A percentile compares a stretch with the other conserved stretches of the same genome.
Conservation (phyloP, 2,888 invertebrate genomes). For the Aspidiotus rigidus region DNA sequence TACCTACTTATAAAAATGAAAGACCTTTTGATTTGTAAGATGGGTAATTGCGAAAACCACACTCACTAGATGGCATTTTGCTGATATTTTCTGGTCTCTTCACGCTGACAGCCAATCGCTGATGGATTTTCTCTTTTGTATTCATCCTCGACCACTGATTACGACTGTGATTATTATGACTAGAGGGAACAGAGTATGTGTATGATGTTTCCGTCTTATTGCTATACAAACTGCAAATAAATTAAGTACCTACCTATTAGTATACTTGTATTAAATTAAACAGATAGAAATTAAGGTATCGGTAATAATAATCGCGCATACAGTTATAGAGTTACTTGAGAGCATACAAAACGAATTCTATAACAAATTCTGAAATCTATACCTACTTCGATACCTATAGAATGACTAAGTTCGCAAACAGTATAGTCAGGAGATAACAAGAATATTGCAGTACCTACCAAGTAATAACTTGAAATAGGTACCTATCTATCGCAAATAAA, state of each 20-base stretch:
- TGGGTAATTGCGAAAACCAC: neutral
- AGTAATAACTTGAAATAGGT: too few relatives aligned
- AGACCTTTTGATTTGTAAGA: too few relatives aligned
- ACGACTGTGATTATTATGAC: slow-evolving; percentile 23
- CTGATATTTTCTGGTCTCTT: slow-evolving; percentile 27
- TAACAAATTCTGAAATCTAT: too few relatives aligned
- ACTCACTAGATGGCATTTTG: slow-evolving; percentile 36
- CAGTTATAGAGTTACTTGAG: too few relatives aligned
- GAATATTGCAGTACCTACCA: too few relatives aligned
- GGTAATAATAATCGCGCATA: too few relatives aligned
- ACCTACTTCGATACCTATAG: too few relatives aligned
- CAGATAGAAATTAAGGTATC: too few relatives aligned
- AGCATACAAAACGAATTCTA: too few relatives aligned
- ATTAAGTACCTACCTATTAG: neutral
- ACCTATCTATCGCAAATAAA: neutral
- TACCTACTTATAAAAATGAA: too few relatives aligned
- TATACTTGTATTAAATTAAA: too few relatives aligned
- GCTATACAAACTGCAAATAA: slow-evolving; percentile 18
- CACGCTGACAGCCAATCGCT: slow-evolving; percentile 29
- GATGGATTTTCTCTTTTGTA: slow-evolving; percentile 31
- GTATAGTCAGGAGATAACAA: too few relatives aligned
- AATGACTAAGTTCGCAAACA: neutral
- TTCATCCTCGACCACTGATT: slow-evolving; percentile 25
- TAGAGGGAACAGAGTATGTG: slow-evolving; percentile 24
- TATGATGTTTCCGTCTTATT: slow-evolving; percentile 34